These are phyloP conservation scores for Trichogramma evanescens DNA, from an alignment of 2,888 invertebrate species.

Conservation along the genomic window DNA sequence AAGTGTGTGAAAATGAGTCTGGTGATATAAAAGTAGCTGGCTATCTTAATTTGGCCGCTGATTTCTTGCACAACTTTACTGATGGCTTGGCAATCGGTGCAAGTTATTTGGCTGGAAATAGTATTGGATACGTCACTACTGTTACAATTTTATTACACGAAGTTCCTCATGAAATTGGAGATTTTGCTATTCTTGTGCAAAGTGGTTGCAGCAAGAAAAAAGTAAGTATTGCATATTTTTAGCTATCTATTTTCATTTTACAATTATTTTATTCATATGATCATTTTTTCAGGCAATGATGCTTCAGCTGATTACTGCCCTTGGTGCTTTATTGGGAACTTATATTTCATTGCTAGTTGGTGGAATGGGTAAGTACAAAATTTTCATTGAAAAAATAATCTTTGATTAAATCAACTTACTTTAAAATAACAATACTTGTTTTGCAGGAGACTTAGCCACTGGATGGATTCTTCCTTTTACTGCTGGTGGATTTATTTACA, in stretches of 20 bases:
- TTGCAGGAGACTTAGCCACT: slow-evolving; percentile 62
- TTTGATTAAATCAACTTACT: not conserved
- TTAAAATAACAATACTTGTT: slow-evolving; percentile 3
- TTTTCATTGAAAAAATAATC: not conserved
- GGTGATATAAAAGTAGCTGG: slow-evolving; percentile 73
- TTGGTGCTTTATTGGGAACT: slow-evolving; percentile 92
- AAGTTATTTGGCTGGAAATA: slow-evolving; percentile 87
- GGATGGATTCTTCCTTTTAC: slow-evolving; percentile 94
- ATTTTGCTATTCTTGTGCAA: slow-evolving; percentile 96
- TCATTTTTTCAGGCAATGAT: slow-evolving; percentile 68
- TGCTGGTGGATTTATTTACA: slow-evolving; percentile 99
- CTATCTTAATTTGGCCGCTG: slow-evolving; percentile 94
- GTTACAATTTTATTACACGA: slow-evolving; percentile 95
- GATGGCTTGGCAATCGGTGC: slow-evolving; percentile 99
- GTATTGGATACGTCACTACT: slow-evolving; percentile 83
- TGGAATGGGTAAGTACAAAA: slow-evolving; percentile 51
- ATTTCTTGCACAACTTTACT: slow-evolving; percentile 98
- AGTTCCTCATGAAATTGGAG: slow-evolving; percentile 99
- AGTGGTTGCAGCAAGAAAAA: slow-evolving; percentile 90
- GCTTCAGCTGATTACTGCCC: slow-evolving; percentile 86
- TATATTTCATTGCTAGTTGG: slow-evolving; percentile 78
- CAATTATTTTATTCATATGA: slow-evolving; percentile 5
- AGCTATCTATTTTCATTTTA: not conserved
- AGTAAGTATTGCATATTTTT: slow-evolving; percentile 41
- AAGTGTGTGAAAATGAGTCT: slow-evolving; percentile 3